Conservation (phyloP, 2,888 invertebrate species). For the Galerucella pusilla region DNA sequence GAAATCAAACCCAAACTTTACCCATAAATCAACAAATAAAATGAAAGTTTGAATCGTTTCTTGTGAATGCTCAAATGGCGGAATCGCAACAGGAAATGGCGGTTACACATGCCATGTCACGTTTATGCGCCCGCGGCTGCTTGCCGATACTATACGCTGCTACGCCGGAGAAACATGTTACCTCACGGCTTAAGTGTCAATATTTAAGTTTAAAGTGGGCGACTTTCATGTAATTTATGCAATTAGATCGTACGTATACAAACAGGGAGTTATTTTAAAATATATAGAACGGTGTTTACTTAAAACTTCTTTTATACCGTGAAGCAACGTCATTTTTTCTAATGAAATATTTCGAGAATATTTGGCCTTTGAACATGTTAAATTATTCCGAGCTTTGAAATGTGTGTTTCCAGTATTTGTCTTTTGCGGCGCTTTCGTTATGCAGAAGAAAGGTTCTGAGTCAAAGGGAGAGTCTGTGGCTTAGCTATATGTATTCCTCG, state of each 20-base stretch:
- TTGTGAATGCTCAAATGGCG: slow-evolving; percentile 51
- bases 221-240: slow-evolving; percentile 6
- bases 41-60: slow-evolving; percentile 51
- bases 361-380: no score
- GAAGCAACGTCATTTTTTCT: no score
- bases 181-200: slow-evolving; percentile 6
- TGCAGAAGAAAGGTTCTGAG: no score
- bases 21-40: slow-evolving; percentile 56
- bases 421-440: no score
- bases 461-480: no score
- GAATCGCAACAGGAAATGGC: slow-evolving; percentile 52
- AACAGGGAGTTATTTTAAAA: neutral
- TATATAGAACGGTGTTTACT: neutral
- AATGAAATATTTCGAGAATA: no score
- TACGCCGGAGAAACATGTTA: slow-evolving; percentile 11
- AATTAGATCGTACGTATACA: slow-evolving; percentile 1
- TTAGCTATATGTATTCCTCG: no score
- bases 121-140: slow-evolving; percentile 7
- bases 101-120: slow-evolving; percentile 47
- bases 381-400: no score
- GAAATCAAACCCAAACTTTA: slow-evolving; percentile 53
- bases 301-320: neutral
- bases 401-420: no score
- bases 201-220: slow-evolving; percentile 11
- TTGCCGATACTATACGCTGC: slow-evolving; percentile 5